These are phyloP conservation scores for Marronus borbonicus DNA, from an alignment of 2,888 invertebrate species.

Conservation along the genomic window DNA sequence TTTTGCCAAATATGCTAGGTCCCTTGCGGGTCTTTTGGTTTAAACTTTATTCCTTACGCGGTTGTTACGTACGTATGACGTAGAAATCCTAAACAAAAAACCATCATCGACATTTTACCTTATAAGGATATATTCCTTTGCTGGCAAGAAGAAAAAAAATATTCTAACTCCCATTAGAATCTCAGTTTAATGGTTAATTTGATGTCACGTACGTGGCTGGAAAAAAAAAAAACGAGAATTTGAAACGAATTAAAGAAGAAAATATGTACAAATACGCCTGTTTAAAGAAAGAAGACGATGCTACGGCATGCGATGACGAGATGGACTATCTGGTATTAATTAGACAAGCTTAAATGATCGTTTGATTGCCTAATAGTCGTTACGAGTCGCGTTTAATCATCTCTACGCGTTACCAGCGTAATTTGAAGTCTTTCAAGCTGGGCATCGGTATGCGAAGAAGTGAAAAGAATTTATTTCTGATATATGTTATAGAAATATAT, in stretches of 20 bases:
- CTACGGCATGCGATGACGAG: not conserved
- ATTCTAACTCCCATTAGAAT: too few relatives aligned
- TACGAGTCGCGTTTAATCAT: not conserved
- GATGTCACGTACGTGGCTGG: too few relatives aligned
- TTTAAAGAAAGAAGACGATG: not conserved
- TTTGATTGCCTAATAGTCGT: conserved; percentile 25
- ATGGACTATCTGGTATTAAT: conserved; percentile 23
- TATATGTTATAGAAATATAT: conserved; percentile 1
- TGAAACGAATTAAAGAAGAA: conserved; percentile 2
- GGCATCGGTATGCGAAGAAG: not conserved
- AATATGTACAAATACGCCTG: not conserved
- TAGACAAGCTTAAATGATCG: conserved; percentile 18
- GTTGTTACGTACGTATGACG: too few relatives aligned
- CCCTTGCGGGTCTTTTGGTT: not conserved
- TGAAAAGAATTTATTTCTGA: conserved; percentile 7
- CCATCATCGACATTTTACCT: too few relatives aligned
- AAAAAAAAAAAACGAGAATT: not conserved
- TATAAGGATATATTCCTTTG: too few relatives aligned
- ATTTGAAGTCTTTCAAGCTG: too few relatives aligned
- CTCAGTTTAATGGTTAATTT: too few relatives aligned
- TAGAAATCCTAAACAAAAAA: too few relatives aligned
- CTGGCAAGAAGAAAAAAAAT: too few relatives aligned
- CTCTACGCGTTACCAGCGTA: not conserved
- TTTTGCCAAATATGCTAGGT: not conserved
- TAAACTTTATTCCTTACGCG: too few relatives aligned